Conservation (phyloP, 2,113 vertebrate genomes). For the Lamprotornis superbus region DNA sequence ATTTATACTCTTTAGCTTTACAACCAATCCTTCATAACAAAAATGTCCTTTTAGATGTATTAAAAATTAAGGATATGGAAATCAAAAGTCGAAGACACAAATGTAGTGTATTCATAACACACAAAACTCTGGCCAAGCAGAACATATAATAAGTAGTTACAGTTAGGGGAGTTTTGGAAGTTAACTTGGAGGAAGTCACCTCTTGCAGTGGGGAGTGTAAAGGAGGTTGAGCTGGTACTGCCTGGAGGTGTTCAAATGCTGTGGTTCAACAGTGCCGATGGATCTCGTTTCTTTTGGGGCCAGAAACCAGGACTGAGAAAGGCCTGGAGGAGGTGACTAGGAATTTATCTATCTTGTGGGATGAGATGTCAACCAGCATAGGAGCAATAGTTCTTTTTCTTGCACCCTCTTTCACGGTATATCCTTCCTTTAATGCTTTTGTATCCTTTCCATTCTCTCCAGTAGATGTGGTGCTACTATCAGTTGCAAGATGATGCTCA, state of each 20-base stretch:
- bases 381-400: neutral
- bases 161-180: neutral
- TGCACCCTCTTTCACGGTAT: neutral
- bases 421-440: neutral
- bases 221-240: neutral
- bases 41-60: neutral
- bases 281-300: neutral
- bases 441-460: neutral
- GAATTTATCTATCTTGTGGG: neutral
- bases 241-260: accelerated
- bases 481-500: neutral
- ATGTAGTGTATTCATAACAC: neutral
- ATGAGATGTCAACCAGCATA: neutral
- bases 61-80: neutral
- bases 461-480: neutral
- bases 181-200: neutral
- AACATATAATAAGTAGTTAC: neutral
- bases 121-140: neutral
- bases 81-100: neutral
- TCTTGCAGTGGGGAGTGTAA: neutral
- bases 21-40: neutral
- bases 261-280: neutral
- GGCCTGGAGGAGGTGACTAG: neutral
- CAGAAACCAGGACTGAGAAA: neutral
- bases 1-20: neutral